Conservation (phyloP, 37 sponge, comb jelly and placozoan species). For the Spongia lamella region DNA sequence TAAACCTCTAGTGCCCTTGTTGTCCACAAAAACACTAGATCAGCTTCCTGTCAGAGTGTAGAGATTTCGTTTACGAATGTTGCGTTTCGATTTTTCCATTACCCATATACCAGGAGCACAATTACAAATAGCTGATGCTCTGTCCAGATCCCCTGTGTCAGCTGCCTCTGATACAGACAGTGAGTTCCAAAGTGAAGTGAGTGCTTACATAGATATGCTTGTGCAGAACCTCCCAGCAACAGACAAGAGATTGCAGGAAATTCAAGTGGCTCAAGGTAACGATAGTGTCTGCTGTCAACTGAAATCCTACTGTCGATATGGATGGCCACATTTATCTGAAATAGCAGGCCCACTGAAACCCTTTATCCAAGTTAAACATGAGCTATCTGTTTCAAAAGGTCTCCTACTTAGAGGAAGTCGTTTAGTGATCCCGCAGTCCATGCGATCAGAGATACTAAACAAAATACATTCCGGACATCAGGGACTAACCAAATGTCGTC, state of each 20-base stretch:
- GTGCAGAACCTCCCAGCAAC: conserved; percentile 12
- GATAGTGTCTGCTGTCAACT: not conserved
- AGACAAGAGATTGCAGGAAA: not conserved
- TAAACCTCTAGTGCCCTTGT: conserved; percentile 47
- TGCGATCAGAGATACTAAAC: not conserved
- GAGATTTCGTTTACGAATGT: conserved; percentile 26
- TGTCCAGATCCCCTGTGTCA: conserved; percentile 24
- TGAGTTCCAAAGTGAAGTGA: conserved; percentile 3
- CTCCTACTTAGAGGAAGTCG: conserved; percentile 4
- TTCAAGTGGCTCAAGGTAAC: not conserved
- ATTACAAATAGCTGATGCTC: conserved; percentile 15
- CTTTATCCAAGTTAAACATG: not conserved
- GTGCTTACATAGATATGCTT: not conserved
- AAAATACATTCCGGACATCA: conserved; percentile 9
- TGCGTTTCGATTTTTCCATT: conserved; percentile 30
- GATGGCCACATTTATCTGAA: not conserved
- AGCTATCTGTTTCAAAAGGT: not conserved
- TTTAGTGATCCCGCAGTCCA: not conserved
- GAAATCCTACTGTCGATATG: not conserved
- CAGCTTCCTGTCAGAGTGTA: conserved; percentile 21
- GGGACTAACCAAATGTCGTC: not conserved
- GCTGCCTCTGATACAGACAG: not conserved
- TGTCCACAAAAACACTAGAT: conserved; percentile 33
- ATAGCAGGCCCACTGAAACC: not conserved
- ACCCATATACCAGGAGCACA: conserved; percentile 29